Evolutionary conservation across 2,888 invertebrate genomes (phyloP), one percentile per base, ranked within the genome.

Genomic region (Xestia xanthographa): DNA sequence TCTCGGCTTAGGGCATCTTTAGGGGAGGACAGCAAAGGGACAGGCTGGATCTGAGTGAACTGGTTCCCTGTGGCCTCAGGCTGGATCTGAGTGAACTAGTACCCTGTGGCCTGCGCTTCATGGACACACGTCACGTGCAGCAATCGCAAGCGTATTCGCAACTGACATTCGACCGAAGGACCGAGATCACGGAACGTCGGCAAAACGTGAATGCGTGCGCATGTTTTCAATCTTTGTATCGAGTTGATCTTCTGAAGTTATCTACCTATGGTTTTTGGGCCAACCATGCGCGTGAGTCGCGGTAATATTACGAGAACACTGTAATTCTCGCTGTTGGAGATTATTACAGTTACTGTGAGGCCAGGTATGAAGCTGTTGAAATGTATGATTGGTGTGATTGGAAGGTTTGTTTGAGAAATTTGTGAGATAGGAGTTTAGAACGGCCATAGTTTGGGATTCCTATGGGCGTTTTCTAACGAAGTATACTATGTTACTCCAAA

Each of bases 301-400:
- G 70, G 74, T 66, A 75, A 72, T 77, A 80, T 87, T 83, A 85
- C 79, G 60, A 79, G 74, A 79, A 79, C 77, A 43, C 73, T 72
- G 77, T 83, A 71, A 75, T 80, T 76, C 73, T 77, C 72, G 63
- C 72, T 65, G 73, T 58, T 69, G 72, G 63, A 67, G 60, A 41
- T 79, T 83, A 83, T 79, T 71, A 85, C 76, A 71, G 76, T 83
- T 77, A 84, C 75, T 66, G 26, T 67, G 29, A 56, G 45, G 63
- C 56, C 53, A 68, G 60, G 66, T 69, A 60, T 72, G 41, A 60
- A 72, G 60, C 53, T 84, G 73, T 75, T 77, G 72, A 80, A 80
- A 72, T 72, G 38, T 72, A 38, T 66, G 58, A 60, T 60, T 68
- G 65, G 65, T 29, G 48, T 29, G 14, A 26, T 11, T 63, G 11